Evolutionary conservation across 2,113 vertebrate genomes (phyloP), one percentile per base, ranked within the genome.

Genomic region (Xenopus tropicalis): DNA sequence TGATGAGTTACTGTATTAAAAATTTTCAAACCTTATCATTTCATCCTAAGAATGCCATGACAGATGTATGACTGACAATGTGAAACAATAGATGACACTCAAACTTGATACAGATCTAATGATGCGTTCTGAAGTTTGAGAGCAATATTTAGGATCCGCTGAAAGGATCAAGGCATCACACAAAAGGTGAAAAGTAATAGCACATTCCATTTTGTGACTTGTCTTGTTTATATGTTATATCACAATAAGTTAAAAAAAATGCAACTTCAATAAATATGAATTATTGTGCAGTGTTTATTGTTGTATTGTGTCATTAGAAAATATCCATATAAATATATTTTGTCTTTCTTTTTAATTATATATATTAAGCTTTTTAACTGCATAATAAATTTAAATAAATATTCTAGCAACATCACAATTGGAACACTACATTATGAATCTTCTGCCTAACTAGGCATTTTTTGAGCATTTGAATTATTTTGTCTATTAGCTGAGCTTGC

Each of bases 401-500:
- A 56, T 25, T 63, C 48, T 77, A 66, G 29, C 77, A 78, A 77
- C 69, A 69, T 75, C 70, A 72, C 71, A 80, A 81, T 84, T 80
- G 78, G 83, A 84, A 79, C 81, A 83, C 79, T 82, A 69, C 80
- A 77, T 86, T 86, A 82, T 85, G 77, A 83, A 82, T 87, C 82
- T 81, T 83, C 85, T 85, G 82, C 87, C 85, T 90, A 90, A 88
- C 88, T 86, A 88, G 88, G 85, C 86, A 87, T 87, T 87, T 82
- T 83, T 85, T 76, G 85, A 83, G 77, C 79, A 78, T 87, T 87
- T 85, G 86, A 88, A 90, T 90, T 89, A 87, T 89, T 88, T 84
- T 85, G 87, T 85, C 88, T 91, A 88, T 91, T 90, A 91, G 86
- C 85, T 85, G 82, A 84, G 88, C 88, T 87, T 87, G 86, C 88